Evolutionary conservation across 1,140 invertebrate species (phyloP), one percentile per base, ranked within the genome.

Genomic region (Holotrichia oblita): DNA sequence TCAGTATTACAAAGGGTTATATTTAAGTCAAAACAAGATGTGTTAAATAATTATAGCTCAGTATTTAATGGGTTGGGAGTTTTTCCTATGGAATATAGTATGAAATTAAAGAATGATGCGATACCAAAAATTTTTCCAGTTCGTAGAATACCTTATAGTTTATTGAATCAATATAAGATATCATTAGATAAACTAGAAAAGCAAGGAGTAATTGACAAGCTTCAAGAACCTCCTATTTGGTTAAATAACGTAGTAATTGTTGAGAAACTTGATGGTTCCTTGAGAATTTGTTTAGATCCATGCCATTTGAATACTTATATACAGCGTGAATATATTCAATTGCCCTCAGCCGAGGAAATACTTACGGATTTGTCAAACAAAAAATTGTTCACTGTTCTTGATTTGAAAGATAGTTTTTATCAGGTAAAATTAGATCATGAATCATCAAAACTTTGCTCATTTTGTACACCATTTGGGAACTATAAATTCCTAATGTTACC

Each of bases 91-190:
- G 42, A 44, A 44, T 44, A 44, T 44, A 44, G 14, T 12, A 44
- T 44, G 14, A 44, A n/a, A 44, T n/a, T 44, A 9, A 44, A 44
- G 2, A 9, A 44, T 44, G 7, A n/a, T 44, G 42, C 42, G 9
- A n/a, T 44, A 12, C 42, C 42, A 12, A 44, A 44, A 44, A 9
- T 44, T 44, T 44, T 44, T 44, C 42, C 42, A 44, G 42, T n/a
- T 44, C 9, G 42, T 44, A 64, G 59, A 64, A 9, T 64, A 64
- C 59, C 59, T 64, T 14, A 64, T 64, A 64, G n/a, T 64, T 64
- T 64, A 22, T 22, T 64, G n/a, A 22, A 64, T 64, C n/a, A 48
- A 48, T 48, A 48, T 48, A 48, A 48, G n/a, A 22, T 64, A 64
- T 9, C 20, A 64, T 64, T 64, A 1, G 22, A 64, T 64, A 64